These are phyloP conservation scores for Aradus depressus DNA, from an alignment of 2,888 invertebrate genomes.

Conservation along the genomic window DNA sequence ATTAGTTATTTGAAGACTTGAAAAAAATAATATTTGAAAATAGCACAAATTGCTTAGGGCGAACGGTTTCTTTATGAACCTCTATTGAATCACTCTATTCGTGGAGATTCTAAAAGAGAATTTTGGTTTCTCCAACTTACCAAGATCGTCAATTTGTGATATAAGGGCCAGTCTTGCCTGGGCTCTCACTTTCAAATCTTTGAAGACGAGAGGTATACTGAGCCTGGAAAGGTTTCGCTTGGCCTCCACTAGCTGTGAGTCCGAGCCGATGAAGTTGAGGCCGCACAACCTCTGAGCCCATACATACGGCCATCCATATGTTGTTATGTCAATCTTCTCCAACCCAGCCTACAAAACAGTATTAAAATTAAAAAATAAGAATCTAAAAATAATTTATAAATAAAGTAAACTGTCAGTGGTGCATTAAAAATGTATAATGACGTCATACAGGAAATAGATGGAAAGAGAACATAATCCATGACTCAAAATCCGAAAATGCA, in stretches of 20 bases:
- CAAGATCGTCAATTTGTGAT: conserved; percentile 58
- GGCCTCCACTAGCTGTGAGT: conserved; percentile 31
- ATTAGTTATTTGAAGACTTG: conserved; percentile 21
- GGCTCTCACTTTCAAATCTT: conserved; percentile 59
- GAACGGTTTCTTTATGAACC: too few relatives aligned
- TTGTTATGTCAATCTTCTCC: conserved; percentile 39
- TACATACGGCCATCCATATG: conserved; percentile 70
- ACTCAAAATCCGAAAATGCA: too few relatives aligned
- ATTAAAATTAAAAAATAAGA: too few relatives aligned
- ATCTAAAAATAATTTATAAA: neutral
- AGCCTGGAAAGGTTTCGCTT: conserved; percentile 42
- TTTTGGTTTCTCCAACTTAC: conserved; percentile 37
- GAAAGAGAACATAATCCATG: too few relatives aligned
- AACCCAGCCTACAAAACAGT: conserved; percentile 34
- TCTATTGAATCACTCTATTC: too few relatives aligned
- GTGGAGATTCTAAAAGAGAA: too few relatives aligned
- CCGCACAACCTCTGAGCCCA: conserved; percentile 91
- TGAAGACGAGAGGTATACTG: conserved; percentile 64
- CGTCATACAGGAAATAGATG: too few relatives aligned
- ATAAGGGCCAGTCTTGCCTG: conserved; percentile 63
- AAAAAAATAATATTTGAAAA: conserved; percentile 17
- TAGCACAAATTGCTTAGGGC: too few relatives aligned
- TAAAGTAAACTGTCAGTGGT: too few relatives aligned
- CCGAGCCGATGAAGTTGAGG: conserved; percentile 49
- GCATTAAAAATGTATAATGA: too few relatives aligned